phyloP scores from a whole-genome alignment of 2,888 invertebrate species.

The Cerceris ruficornis region DNA sequence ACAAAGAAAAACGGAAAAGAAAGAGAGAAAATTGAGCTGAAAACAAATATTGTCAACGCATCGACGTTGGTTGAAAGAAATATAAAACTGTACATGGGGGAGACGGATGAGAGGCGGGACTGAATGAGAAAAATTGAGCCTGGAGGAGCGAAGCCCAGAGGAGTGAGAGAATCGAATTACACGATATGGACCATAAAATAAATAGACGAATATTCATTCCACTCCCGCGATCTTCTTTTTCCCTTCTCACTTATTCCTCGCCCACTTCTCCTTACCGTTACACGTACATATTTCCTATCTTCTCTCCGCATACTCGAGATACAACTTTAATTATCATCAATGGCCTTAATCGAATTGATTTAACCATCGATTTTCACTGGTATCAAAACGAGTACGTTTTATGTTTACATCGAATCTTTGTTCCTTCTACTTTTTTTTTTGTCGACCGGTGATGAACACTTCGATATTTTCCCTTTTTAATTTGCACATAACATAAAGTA shows the following conservation, averaged over 20 bases:
- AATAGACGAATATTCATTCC: constrained; percentile 65
- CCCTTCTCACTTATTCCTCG: background rate
- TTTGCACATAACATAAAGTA: background rate
- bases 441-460: too few relatives aligned
- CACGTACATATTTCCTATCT: background rate
- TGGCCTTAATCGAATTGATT: too few relatives aligned
- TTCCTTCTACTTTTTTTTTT: too few relatives aligned
- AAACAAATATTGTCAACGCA: constrained; percentile 42
- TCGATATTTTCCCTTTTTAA: too few relatives aligned
- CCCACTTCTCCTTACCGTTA: background rate
- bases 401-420: too few relatives aligned
- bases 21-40: background rate
- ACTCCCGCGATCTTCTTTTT: constrained; percentile 6
- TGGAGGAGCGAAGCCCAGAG: constrained; percentile 29
- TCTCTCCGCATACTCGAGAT: background rate
- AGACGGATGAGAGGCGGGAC: constrained; percentile 14
- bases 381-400: too few relatives aligned
- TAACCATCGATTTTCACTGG: too few relatives aligned
- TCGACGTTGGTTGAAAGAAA: constrained; percentile 16
- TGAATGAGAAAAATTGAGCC: constrained; percentile 27
- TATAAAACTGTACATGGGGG: constrained; percentile 17
- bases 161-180: constrained; percentile 65
- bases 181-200: constrained; percentile 67
- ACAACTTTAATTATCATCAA: background rate
- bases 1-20: constrained; percentile 2